phyloP scores from a whole-genome alignment of 2,113 vertebrate genomes.

The Agapornis roseicollis region DNA sequence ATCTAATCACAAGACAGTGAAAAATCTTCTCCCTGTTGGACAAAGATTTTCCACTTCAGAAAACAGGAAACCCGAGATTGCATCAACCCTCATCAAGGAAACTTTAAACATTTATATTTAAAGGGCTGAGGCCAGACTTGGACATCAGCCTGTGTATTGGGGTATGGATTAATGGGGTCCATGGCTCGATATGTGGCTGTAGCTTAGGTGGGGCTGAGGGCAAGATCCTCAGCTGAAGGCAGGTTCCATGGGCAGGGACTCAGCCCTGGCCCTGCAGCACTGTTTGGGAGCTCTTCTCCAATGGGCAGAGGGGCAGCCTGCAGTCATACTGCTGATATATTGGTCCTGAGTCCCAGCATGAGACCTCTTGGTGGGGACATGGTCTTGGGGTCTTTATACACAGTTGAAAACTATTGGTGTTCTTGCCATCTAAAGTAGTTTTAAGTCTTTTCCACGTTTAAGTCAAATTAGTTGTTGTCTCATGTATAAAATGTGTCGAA shows the following conservation, averaged over 20 bases:
- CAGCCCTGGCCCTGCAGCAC: accelerated
- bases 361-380: no score
- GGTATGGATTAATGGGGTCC: not conserved
- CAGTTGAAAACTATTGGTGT: not conserved
- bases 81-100: not conserved
- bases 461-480: not conserved
- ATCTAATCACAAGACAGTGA: not conserved
- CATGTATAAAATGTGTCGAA: not conserved
- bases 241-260: accelerated
- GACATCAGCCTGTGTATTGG: not conserved
- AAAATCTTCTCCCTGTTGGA: not conserved
- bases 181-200: not conserved
- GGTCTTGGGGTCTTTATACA: not conserved
- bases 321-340: not conserved
- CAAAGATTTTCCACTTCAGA: not conserved
- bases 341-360: not conserved
- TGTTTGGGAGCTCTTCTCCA: not conserved
- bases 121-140: not conserved
- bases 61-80: not conserved
- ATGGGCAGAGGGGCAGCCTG: no score
- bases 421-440: not conserved
- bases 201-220: not conserved
- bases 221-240: not conserved
- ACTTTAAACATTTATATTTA: not conserved
- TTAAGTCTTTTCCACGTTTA: not conserved